Base-by-base conservation (phyloP, 2,113 vertebrate genomes). In the Bettongia penicillata region DNA sequence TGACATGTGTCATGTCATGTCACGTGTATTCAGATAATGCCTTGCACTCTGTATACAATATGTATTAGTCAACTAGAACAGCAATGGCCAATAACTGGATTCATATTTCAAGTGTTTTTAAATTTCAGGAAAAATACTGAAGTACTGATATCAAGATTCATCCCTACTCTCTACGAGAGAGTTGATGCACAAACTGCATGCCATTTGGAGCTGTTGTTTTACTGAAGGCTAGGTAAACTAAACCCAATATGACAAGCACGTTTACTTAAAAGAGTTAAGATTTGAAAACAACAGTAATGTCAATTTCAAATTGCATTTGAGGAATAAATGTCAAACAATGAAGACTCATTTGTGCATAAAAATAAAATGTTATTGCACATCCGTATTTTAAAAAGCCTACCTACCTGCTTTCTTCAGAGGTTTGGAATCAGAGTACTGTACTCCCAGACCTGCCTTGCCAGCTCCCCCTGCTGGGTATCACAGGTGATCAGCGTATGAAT, bases 401-500 rank as follows among this genome's bases (percentile, higher is more conserved):
- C 51, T 93, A 91, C 50, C 8, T 50, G 51, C 47, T 11, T n/a
- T 50, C 14, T 0, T 89, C 92, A 61, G 25, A 61, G 51, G 24
- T 51, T 5, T 37, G 26, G 1, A 90, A 16, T 37, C 1, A 5
- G 37, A 68, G 68, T 9, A 43, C 43, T n/a, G 0, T 9, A 2
- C 23, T 11, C 10, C 14, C 57, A 90, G 91, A 14, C 4, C 93
- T 95, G 96, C 89, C 91, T 97, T 43, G 94, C 92, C 61, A 93
- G 89, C 91, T 95, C 95, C 97, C 93, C 97, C 95, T 96, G 84
- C 93, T 96, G 96, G 97, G 53, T 53, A 92, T 26, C 51, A 26
- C 0, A 5, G 55, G 3, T 8, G 89, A 91, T 55, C 37, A 92
- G 2, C 52, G 50, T 52, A 47, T n/a, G 47, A 1, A 14, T 92